phyloP scores from a whole-genome alignment of 2,797 vertebrate species.

The Peromyscus aztecus region DNA sequence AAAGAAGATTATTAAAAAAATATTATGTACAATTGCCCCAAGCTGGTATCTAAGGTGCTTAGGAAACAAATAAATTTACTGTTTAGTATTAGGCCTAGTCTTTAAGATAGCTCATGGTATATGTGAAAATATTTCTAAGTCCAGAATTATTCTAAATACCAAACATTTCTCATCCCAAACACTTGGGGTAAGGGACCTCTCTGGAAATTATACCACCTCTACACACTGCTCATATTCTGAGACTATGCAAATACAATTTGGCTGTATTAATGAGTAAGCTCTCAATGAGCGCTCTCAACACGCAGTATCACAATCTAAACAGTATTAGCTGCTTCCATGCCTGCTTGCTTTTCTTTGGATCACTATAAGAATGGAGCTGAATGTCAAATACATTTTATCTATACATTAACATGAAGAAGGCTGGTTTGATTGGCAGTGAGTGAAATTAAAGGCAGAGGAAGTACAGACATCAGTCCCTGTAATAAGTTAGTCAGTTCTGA shows the following conservation, averaged over 20 bases:
- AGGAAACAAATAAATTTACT: neutral
- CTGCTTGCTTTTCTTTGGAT: slow-evolving; percentile 10
- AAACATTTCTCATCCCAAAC: neutral
- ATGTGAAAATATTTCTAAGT: neutral
- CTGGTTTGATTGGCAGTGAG: neutral
- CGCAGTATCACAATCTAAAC: neutral
- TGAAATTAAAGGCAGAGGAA: slow-evolving; percentile 53
- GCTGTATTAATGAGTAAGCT: neutral
- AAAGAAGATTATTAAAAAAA: neutral
- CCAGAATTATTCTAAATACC: neutral
- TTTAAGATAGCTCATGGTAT: neutral
- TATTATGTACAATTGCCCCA: neutral
- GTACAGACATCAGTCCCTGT: neutral
- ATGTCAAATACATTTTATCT: slow-evolving; percentile 48
- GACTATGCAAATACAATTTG: slow-evolving; percentile 20
- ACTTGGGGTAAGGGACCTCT: neutral
- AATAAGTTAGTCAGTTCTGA: neutral
- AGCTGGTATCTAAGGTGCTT: neutral
- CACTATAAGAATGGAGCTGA: neutral
- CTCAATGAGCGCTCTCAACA: neutral
- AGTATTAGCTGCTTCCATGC: neutral
- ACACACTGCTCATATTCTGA: slow-evolving; percentile 10
- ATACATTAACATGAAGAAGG: slow-evolving; percentile 42
- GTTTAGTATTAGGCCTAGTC: neutral
- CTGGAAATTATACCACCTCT: neutral